These are phyloP conservation scores for Limosa lapponica DNA, from an alignment of 2,797 vertebrate species.

Conservation along the genomic window DNA sequence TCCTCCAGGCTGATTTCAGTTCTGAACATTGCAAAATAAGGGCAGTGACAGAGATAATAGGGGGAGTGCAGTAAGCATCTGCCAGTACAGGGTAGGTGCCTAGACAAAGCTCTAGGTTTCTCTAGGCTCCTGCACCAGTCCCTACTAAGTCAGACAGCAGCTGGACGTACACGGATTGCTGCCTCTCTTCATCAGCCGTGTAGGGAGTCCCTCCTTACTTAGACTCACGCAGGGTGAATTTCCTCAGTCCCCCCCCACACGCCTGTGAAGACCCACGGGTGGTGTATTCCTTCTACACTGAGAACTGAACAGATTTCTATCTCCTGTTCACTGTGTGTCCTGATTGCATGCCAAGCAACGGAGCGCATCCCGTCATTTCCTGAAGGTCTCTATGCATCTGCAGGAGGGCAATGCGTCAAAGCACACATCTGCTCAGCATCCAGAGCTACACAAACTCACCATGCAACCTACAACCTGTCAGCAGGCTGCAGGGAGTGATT, in stretches of 20 bases:
- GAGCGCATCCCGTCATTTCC: background rate
- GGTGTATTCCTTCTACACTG: background rate
- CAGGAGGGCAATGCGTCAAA: background rate
- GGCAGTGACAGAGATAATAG: background rate
- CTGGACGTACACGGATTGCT: background rate
- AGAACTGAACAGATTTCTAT: background rate
- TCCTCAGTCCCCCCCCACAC: background rate
- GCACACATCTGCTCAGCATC: background rate
- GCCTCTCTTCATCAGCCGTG: accelerated
- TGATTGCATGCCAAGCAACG: background rate
- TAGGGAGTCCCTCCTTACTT: background rate
- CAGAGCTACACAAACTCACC: background rate
- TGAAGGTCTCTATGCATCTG: background rate
- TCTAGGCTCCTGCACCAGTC: background rate
- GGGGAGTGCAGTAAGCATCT: background rate
- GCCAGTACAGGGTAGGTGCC: background rate
- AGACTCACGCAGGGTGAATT: background rate
- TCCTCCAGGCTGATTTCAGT: background rate
- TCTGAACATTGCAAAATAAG: background rate
- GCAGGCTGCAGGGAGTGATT: background rate
- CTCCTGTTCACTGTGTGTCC: background rate
- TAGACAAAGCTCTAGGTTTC: background rate
- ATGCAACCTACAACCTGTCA: accelerated
- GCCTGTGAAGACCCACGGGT: accelerated
- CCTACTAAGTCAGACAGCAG: background rate